Percentiles rank a stretch among this genome's conserved stretches.
Conservation (phyloP, 2,888 invertebrate genomes). For the Acrobasis consociella region DNA sequence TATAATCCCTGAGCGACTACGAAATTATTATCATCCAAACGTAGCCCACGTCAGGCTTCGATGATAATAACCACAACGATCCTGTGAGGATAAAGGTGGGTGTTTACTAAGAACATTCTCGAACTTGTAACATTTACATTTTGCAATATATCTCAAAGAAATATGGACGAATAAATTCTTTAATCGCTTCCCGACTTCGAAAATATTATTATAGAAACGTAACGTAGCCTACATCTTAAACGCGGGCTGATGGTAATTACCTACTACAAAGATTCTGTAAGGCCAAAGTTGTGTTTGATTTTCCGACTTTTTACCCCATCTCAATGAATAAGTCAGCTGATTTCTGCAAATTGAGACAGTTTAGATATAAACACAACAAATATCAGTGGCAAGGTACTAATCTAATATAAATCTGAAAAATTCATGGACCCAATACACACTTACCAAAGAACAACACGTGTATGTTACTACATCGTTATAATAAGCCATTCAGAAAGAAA, state of each 20-base stretch:
- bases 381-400: too few relatives aligned
- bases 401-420: too few relatives aligned
- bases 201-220: constrained; percentile 8
- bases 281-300: background rate
- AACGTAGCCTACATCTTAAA: constrained; percentile 1
- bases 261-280: background rate
- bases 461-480: too few relatives aligned
- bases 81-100: background rate
- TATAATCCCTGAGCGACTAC: constrained; percentile 16
- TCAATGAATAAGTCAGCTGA: too few relatives aligned
- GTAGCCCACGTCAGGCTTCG: constrained; percentile 8
- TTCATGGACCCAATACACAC: too few relatives aligned
- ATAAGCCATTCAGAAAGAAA: too few relatives aligned
- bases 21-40: constrained; percentile 11
- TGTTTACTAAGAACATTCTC: background rate
- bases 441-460: too few relatives aligned
- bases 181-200: constrained; percentile 8
- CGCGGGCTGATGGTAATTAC: constrained; percentile 12
- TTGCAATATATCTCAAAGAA: too few relatives aligned
- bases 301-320: too few relatives aligned
- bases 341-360: too few relatives aligned
- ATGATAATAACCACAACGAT: constrained; percentile 19
- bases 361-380: too few relatives aligned
- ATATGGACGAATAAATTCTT: background rate
- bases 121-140: background rate